Conservation (phyloP, 2,888 invertebrate genomes). For the Ommatoiulus sabulosus region DNA sequence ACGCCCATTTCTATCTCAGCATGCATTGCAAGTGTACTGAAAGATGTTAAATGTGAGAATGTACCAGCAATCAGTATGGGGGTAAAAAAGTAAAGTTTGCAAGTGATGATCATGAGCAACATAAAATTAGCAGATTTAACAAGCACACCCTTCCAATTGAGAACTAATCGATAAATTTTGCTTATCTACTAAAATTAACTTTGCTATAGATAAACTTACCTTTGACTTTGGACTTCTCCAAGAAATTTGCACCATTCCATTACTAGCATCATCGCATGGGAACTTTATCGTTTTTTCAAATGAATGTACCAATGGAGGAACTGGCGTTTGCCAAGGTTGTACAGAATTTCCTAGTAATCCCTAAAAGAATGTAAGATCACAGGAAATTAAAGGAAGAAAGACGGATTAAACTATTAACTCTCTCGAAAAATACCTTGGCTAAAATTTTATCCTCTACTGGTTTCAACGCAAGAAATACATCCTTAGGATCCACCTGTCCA, state of each 20-base stretch:
- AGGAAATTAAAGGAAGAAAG: neutral
- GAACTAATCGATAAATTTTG: too few relatives aligned
- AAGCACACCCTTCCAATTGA: too few relatives aligned
- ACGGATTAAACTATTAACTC: neutral
- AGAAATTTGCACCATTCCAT: constrained; percentile 81
- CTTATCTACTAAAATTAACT: too few relatives aligned
- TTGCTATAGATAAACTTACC: neutral
- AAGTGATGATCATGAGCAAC: too few relatives aligned
- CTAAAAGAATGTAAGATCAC: constrained; percentile 65
- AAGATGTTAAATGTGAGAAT: too few relatives aligned
- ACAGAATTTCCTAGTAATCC: constrained; percentile 70
- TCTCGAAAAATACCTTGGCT: constrained; percentile 49
- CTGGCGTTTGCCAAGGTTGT: constrained; percentile 81
- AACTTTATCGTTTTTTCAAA: constrained; percentile 75
- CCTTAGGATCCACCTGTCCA: constrained; percentile 81
- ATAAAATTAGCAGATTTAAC: too few relatives aligned
- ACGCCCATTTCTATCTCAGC: too few relatives aligned
- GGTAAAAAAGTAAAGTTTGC: too few relatives aligned
- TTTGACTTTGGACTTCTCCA: constrained; percentile 79
- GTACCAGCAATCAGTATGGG: too few relatives aligned
- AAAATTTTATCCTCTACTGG: constrained; percentile 81
- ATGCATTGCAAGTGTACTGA: too few relatives aligned
- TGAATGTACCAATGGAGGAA: constrained; percentile 75
- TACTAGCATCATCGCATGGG: constrained; percentile 86
- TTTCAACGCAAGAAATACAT: constrained; percentile 80